Evolutionary conservation across 2,797 vertebrate genomes (phyloP).

Genomic region (Tympanoctomys barrerae): DNA sequence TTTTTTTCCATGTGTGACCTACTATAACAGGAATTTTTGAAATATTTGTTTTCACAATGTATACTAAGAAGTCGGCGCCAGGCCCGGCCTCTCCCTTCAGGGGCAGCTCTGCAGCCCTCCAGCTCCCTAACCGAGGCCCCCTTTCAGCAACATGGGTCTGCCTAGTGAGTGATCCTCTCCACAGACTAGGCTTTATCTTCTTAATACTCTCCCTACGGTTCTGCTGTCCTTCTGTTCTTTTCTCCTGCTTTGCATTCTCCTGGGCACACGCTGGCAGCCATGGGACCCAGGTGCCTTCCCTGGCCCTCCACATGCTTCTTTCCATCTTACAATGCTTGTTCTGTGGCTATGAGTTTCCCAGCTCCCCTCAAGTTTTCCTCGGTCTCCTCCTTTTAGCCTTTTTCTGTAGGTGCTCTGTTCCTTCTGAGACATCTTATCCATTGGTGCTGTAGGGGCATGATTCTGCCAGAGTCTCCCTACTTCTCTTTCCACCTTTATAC

Average conservation of each 20-base stretch:
- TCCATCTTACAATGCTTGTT: not conserved
- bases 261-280: not conserved
- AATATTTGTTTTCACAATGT: not conserved
- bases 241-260: not conserved
- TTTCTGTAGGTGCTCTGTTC: not conserved
- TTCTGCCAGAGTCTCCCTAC: not conserved
- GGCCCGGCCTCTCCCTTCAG: not conserved
- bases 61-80: not conserved
- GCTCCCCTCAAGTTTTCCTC: not conserved
- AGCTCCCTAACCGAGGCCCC: not conserved
- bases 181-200: not conserved
- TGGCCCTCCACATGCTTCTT: not conserved
- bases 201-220: not conserved
- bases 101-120: not conserved
- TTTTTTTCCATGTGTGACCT: not conserved
- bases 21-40: slow-evolving; percentile 32
- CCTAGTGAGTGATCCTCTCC: not conserved
- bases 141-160: not conserved
- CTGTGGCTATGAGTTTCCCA: not conserved
- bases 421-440: not conserved
- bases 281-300: not conserved
- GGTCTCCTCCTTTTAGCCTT: not conserved
- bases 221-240: not conserved
- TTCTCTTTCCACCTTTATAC: not conserved
- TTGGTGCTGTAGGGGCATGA: not conserved